These are phyloP conservation scores for Mobula birostris DNA, from an alignment of 2,113 vertebrate genomes.

Conservation along the genomic window DNA sequence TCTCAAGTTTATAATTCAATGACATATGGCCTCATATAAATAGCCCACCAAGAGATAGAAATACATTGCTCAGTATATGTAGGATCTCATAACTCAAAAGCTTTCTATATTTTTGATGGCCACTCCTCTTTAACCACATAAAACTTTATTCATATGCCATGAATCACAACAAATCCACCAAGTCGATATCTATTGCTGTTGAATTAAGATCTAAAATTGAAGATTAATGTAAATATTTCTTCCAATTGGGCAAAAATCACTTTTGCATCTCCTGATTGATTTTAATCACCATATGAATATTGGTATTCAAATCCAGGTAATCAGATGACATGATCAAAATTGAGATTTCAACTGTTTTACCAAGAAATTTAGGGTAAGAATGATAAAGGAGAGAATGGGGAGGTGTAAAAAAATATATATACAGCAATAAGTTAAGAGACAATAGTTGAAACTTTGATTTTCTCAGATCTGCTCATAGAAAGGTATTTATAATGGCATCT, in stretches of 20 bases:
- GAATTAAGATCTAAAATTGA: background rate
- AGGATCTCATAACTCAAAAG: background rate
- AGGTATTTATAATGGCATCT: background rate
- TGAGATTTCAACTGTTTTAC: background rate
- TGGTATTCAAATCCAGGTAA: background rate
- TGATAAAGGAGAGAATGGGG: background rate
- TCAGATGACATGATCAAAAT: background rate
- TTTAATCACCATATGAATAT: background rate
- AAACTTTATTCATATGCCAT: background rate
- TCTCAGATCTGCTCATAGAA: background rate
- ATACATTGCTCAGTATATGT: background rate
- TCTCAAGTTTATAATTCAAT: background rate
- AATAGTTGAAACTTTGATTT: background rate
- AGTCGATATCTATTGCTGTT: background rate
- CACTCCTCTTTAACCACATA: background rate
- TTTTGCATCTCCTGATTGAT: background rate
- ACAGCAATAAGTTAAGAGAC: background rate
- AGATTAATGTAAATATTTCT: background rate
- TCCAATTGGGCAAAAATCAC: background rate
- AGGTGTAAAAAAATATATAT: background rate
- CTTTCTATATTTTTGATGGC: background rate
- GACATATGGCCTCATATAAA: background rate
- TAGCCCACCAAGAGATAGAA: background rate
- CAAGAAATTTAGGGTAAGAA: background rate
- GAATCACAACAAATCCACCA: background rate